These are phyloP conservation scores for Spatulosminthurus flaviceps DNA, from an alignment of 2,888 invertebrate species.

Conservation along the genomic window DNA sequence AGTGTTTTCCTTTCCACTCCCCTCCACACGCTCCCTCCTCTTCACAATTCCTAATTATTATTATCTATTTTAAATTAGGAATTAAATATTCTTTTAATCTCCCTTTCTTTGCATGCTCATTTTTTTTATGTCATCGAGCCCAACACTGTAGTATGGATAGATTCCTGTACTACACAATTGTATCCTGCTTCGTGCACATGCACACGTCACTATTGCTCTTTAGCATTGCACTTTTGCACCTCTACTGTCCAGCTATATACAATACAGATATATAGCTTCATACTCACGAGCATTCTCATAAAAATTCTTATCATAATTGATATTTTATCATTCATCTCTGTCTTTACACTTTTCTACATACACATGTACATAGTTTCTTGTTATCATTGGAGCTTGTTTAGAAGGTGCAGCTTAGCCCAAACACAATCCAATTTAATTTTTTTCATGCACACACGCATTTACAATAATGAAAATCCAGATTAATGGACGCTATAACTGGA, in stretches of 20 bases:
- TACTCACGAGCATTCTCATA: no score
- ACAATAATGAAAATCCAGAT: no score
- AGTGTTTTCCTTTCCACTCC: neutral
- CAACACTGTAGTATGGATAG: neutral
- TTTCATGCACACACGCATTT: no score
- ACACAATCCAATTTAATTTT: no score
- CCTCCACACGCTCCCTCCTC: slow-evolving; percentile 33
- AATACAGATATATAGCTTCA: no score
- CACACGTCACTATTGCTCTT: no score
- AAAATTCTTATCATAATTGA: slow-evolving; percentile 19
- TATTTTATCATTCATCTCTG: slow-evolving; percentile 11
- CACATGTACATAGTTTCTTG: no score
- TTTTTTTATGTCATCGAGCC: neutral
- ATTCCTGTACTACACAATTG: neutral
- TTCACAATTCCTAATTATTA: slow-evolving; percentile 30
- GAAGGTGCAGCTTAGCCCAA: neutral
- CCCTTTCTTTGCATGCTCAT: neutral
- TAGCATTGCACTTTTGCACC: no score
- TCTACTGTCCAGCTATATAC: no score
- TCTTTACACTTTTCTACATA: neutral
- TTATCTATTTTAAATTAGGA: slow-evolving; percentile 15
- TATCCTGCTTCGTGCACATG: no score
- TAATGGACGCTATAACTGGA: no score
- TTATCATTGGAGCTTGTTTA: neutral
- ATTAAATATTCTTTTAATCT: neutral